Conservation (phyloP, 2,797 vertebrate genomes). For the Hypotaenidia philippensis region DNA sequence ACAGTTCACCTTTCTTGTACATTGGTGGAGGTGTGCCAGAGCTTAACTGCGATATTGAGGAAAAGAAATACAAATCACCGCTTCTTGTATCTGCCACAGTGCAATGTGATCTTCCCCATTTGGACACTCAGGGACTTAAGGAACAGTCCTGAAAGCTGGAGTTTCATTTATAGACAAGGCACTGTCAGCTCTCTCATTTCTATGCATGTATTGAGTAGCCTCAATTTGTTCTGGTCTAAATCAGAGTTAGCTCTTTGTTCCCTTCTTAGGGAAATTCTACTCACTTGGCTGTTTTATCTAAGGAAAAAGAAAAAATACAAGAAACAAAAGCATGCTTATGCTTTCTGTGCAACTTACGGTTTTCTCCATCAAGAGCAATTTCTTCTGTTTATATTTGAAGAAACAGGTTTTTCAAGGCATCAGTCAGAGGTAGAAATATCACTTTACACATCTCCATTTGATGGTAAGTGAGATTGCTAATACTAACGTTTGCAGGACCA, state of each 20-base stretch:
- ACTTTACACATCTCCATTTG: not conserved
- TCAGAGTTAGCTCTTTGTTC: not conserved
- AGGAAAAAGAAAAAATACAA: not conserved
- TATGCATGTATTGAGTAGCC: fast-evolving
- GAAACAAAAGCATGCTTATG: not conserved
- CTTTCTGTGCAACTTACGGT: not conserved
- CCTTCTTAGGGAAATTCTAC: not conserved
- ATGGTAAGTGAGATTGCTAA: not conserved
- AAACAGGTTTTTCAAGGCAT: not conserved
- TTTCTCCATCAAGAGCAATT: not conserved
- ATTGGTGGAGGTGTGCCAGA: not conserved
- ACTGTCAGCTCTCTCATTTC: not conserved
- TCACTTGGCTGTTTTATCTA: not conserved
- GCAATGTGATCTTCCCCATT: not conserved
- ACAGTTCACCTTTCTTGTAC: constrained; percentile 39
- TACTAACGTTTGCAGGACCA: not conserved
- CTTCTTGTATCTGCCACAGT: not conserved
- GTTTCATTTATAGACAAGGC: not conserved
- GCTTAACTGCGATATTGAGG: not conserved
- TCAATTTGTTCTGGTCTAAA: not conserved
- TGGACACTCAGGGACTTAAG: not conserved
- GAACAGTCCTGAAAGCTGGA: not conserved
- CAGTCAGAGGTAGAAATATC: not conserved
- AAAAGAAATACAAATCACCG: not conserved
- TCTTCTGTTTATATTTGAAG: not conserved